Percentiles rank a stretch among this genome's conserved stretches.
These are phyloP conservation scores for Melanotaenia maccullochi DNA, from an alignment of 2,797 vertebrate genomes.

Conservation along the genomic window DNA sequence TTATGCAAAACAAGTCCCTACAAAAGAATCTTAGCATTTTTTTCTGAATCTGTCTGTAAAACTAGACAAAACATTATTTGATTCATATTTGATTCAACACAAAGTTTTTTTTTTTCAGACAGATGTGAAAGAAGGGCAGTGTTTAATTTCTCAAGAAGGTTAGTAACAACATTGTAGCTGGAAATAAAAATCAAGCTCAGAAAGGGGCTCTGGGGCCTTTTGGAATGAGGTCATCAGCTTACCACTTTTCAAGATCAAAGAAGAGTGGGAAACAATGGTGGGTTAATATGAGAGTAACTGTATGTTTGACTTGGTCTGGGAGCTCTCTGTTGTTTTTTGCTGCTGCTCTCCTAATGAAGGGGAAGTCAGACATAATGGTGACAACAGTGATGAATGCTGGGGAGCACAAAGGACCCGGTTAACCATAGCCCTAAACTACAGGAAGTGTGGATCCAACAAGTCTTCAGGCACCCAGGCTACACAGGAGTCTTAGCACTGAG, in stretches of 20 bases:
- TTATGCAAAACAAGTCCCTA: constrained; percentile 1
- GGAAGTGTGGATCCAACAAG: constrained; percentile 79
- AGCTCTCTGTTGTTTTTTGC: constrained; percentile 69
- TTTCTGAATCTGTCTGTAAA: constrained; percentile 12
- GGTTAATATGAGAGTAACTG: constrained; percentile 79
- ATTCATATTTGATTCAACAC: too few species aligned
- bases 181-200: constrained; percentile 63
- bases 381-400: constrained; percentile 77
- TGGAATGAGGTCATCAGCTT: constrained; percentile 66
- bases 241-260: constrained; percentile 62
- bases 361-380: constrained; percentile 84
- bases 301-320: constrained; percentile 78
- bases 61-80: too few species aligned
- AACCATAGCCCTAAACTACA: constrained; percentile 85
- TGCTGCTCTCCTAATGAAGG: constrained; percentile 66
- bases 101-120: too few species aligned
- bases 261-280: constrained; percentile 73
- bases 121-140: too few species aligned
- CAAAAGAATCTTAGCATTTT: constrained; percentile 20
- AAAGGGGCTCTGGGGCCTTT: constrained; percentile 64
- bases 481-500: constrained; percentile 59
- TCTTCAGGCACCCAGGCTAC: constrained; percentile 65
- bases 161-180: constrained; percentile 74
- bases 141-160: constrained; percentile 65
- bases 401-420: constrained; percentile 82